phyloP scores from a whole-genome alignment of 2,797 vertebrate species.

The Hoplostethus atlanticus region DNA sequence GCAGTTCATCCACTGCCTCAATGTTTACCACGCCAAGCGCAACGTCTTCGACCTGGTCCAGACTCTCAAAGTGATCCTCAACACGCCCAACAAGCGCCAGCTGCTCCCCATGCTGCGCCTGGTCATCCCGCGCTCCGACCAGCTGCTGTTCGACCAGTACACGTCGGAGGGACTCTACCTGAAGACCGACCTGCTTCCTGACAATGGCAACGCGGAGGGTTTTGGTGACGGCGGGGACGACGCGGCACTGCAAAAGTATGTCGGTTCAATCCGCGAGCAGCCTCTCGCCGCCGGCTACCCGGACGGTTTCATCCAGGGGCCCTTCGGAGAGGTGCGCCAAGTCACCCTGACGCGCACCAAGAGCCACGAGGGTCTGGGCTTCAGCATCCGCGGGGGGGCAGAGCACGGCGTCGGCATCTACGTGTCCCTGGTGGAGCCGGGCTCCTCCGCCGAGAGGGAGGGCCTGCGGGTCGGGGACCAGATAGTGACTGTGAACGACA shows the following conservation, averaged over 20 bases:
- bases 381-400: conserved; percentile 95
- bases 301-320: conserved; percentile 57
- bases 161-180: conserved; percentile 94
- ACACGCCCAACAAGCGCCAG: conserved; percentile 88
- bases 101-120: conserved; percentile 94
- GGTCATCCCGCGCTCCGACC: conserved; percentile 95
- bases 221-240: conserved; percentile 49
- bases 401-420: conserved; percentile 97
- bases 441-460: conserved; percentile 92
- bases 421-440: conserved; percentile 94
- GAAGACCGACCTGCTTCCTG: conserved; percentile 74
- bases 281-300: conserved; percentile 44
- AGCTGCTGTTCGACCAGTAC: conserved; percentile 96
- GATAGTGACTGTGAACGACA: conserved; percentile 92
- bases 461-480: conserved; percentile 94
- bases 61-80: conserved; percentile 91
- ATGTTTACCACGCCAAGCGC: conserved; percentile 93
- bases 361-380: conserved; percentile 93
- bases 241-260: conserved; percentile 53
- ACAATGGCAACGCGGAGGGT: conserved; percentile 51
- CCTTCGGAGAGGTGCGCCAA: conserved; percentile 83
- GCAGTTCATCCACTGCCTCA: conserved; percentile 94
- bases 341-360: conserved; percentile 90
- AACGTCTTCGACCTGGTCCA: conserved; percentile 96
- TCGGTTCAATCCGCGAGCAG: conserved; percentile 61